Percentiles rank a stretch among this genome's conserved stretches.
Conservation (phyloP, 2,888 invertebrate species). For the Neoscelio sp. region DNA sequence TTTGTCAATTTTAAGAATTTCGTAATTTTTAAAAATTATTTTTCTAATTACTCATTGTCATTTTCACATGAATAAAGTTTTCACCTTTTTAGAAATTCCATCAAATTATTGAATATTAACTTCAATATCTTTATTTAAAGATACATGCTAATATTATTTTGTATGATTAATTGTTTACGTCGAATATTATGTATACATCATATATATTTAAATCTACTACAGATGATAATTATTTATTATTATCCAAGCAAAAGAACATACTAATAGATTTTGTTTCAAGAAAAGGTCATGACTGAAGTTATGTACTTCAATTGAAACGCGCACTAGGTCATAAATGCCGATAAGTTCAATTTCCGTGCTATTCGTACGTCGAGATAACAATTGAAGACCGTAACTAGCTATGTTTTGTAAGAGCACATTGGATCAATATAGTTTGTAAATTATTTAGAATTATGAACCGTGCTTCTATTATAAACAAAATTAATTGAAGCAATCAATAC, state of each 20-base stretch:
- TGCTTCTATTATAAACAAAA: neutral
- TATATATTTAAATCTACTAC: too few relatives aligned
- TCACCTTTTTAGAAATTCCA: too few relatives aligned
- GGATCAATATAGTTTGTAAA: conserved; percentile 1
- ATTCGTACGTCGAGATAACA: conserved; percentile 44
- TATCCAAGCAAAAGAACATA: neutral
- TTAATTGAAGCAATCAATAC: too few relatives aligned
- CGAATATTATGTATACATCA: too few relatives aligned
- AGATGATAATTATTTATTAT: conserved; percentile 7
- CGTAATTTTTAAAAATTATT: too few relatives aligned
- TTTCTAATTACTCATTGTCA: too few relatives aligned
- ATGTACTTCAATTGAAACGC: conserved; percentile 42
- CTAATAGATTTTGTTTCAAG: conserved; percentile 28
- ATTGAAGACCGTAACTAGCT: conserved; percentile 32
- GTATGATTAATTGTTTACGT: too few relatives aligned
- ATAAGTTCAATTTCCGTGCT: conserved; percentile 51
- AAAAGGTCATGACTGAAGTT: conserved; percentile 38
- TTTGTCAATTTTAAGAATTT: too few relatives aligned
- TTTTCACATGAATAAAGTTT: too few relatives aligned
- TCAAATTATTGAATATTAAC: too few relatives aligned
- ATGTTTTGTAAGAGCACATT: conserved; percentile 16
- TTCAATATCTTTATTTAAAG: too few relatives aligned
- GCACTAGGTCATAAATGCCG: conserved; percentile 50
- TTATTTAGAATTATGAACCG: neutral
- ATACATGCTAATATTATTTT: too few relatives aligned